A percentile compares a stretch with the other conserved stretches of the same genome.
phyloP scores from a whole-genome alignment of 2,113 vertebrate species.

The Muscicapa adusta region DNA sequence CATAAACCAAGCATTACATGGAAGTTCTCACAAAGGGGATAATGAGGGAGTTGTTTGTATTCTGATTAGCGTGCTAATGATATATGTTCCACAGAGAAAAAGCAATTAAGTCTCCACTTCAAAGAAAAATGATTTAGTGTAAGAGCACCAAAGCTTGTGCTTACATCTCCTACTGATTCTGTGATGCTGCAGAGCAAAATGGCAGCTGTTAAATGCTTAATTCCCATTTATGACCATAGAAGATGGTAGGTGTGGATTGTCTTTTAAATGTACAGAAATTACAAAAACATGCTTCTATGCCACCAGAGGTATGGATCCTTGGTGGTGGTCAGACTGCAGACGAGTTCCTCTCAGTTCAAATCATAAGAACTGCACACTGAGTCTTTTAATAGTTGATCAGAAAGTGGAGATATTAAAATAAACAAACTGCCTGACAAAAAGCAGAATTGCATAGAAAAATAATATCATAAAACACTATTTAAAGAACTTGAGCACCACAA shows the following conservation, averaged over 20 bases:
- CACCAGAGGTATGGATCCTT: not conserved
- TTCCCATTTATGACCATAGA: not conserved
- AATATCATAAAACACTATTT: not conserved
- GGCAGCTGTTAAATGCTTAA: not conserved
- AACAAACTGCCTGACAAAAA: not conserved
- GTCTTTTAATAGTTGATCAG: not conserved
- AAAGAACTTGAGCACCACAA: not conserved
- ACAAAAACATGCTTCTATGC: not conserved
- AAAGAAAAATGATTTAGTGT: slow-evolving; percentile 23
- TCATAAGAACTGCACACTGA: not conserved
- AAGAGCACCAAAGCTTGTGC: not conserved
- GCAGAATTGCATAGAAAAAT: not conserved
- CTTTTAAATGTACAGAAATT: not conserved
- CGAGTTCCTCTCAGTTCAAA: not conserved
- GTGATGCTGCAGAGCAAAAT: not conserved
- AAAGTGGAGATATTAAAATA: not conserved
- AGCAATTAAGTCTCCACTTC: slow-evolving; percentile 45
- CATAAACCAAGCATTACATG: slow-evolving; percentile 4
- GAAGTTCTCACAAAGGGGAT: not conserved
- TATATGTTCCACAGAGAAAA: slow-evolving; percentile 19
- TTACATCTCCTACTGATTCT: not conserved
- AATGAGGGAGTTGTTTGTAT: not conserved
- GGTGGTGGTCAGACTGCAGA: not conserved
- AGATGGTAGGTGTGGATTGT: not conserved
- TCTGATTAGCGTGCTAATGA: slow-evolving; percentile 21